Base-by-base conservation (phyloP, 2,797 vertebrate genomes). In the Poeciliopsis infans region DNA sequence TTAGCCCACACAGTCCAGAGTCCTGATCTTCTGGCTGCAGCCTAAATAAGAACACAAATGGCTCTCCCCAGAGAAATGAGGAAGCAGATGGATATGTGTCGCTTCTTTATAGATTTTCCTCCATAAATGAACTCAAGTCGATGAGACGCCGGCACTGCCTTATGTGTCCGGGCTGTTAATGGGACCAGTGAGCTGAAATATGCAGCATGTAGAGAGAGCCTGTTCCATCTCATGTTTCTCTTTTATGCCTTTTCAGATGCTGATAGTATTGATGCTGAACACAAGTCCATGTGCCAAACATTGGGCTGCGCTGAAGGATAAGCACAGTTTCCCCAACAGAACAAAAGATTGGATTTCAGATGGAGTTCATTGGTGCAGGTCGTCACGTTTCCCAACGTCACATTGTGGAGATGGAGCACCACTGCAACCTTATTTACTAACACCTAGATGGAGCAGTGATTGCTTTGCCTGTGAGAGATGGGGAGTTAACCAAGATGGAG, bases 101-200 rank as follows among this genome's bases (percentile, higher is more conserved):
- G 76, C 93, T 92, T 79, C 84, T 87, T 92, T 94, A 95, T 94
- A 90, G 95, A 95, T 95, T 93, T 95, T 90, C 85, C 91, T 94
- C 93, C 91, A 94, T 93, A 95, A 95, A 95, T 94, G 95, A 94
- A 95, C 92, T 88, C 83, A 70, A 93, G 94, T 95, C 94, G 89
- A 95, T 95, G 94, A 90, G 86, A 78, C 84, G 87, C 85, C 83
- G 33, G 87, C 87, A 77, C 77, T 83, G 87, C 85, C 85, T 84
- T 89, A 86, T 92, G 92, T 92, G 92, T 92, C 85, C 87, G 77
- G 87, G 87, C 88, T 87, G 85, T 92, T 95, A 94, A 95, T 94
- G 89, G 94, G 87, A 93, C 93, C 93, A 94, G 93, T 71, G 90
- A 94, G 91, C 88, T 92, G 91, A 93, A 94, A 93, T 93, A 91